Evolutionary conservation across 2,797 vertebrate species (phyloP).

Genomic region (Onychomys torridus): DNA sequence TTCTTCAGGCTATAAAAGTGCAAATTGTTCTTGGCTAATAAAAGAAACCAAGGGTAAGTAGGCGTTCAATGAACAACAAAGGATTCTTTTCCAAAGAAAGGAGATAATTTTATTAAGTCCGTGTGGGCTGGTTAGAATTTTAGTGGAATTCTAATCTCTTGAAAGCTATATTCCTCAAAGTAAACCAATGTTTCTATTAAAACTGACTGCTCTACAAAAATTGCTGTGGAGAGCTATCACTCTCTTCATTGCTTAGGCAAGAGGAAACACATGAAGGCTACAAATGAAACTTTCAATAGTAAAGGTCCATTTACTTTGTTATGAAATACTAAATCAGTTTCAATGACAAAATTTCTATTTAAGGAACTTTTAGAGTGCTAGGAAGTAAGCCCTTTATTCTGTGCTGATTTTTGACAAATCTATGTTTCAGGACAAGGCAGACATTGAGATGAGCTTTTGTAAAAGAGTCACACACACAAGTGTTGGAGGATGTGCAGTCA

Average conservation of each 20-base stretch:
- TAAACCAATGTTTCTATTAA: constrained; percentile 37
- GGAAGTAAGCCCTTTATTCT: background rate
- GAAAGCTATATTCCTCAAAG: constrained; percentile 15
- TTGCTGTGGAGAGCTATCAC: constrained; percentile 22
- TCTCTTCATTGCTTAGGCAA: background rate
- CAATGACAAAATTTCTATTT: constrained; percentile 48
- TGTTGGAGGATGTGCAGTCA: background rate
- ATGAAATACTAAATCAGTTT: constrained; percentile 32
- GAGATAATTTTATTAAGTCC: constrained; percentile 38
- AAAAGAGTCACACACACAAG: background rate
- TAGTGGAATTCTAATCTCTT: constrained; percentile 58
- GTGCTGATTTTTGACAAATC: background rate
- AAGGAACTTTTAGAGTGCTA: background rate
- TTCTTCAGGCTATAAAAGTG: constrained; percentile 8
- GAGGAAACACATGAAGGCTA: constrained; percentile 24
- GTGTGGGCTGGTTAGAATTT: constrained; percentile 37
- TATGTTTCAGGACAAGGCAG: background rate
- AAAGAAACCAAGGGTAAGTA: constrained; percentile 24
- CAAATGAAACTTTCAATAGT: background rate
- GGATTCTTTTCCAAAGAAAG: constrained; percentile 32
- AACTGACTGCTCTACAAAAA: constrained; percentile 12
- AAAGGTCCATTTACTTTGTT: constrained; percentile 24
- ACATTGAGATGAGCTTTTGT: background rate
- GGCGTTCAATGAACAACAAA: constrained; percentile 17
- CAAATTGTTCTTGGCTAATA: constrained; percentile 27